A percentile compares a stretch with the other conserved stretches of the same genome.
These are phyloP conservation scores for Poecilobothrus nobilitatus DNA, from an alignment of 2,888 invertebrate genomes.

Conservation along the genomic window DNA sequence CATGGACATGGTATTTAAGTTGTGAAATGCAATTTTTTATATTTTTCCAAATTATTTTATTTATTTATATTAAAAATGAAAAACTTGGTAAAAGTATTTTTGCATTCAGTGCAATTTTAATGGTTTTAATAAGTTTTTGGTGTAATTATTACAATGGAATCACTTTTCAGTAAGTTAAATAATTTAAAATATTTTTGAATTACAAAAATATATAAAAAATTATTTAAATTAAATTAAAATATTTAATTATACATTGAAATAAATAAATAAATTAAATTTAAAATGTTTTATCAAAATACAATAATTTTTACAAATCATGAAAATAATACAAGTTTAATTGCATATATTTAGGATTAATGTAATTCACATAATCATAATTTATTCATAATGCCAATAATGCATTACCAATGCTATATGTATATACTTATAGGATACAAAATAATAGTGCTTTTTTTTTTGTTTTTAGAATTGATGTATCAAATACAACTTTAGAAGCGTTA, in stretches of 20 bases:
- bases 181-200: not conserved
- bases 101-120: constrained; percentile 24
- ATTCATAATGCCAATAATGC: too few species aligned
- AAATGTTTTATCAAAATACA: too few species aligned
- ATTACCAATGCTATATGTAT: too few species aligned
- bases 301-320: too few species aligned
- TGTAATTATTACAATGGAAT: constrained; percentile 31
- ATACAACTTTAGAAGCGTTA: constrained; percentile 31
- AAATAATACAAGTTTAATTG: not conserved
- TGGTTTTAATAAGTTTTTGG: constrained; percentile 27
- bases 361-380: not conserved
- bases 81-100: constrained; percentile 28
- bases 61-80: constrained; percentile 30
- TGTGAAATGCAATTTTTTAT: constrained; percentile 35
- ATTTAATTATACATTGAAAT: too few species aligned
- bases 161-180: constrained; percentile 34
- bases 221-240: too few species aligned
- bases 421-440: too few species aligned
- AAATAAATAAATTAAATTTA: too few species aligned
- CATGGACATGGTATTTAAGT: constrained; percentile 36
- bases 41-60: constrained; percentile 28
- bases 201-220: too few species aligned
- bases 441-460: not conserved
- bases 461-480: constrained; percentile 31
- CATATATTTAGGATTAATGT: not conserved